Base-by-base conservation (phyloP, 2,113 vertebrate genomes). In the Helogale parvula region DNA sequence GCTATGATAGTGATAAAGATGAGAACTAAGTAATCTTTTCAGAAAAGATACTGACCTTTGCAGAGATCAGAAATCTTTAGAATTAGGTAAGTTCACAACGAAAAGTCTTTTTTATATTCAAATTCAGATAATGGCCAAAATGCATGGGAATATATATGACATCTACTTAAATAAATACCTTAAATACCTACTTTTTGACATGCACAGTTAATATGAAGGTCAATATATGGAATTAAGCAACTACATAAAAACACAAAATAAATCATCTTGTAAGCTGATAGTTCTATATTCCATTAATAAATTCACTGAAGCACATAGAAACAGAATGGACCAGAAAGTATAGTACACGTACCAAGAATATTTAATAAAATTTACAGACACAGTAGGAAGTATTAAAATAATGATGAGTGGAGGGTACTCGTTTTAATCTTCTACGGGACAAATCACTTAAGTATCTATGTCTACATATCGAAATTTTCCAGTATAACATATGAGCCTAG, bases 111-210 rank as follows among this genome's bases (percentile, higher is more conserved):
- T 93, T 74, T 60, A 88, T 16, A 81, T 76, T 31, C 47, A 95
- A 94, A 94, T 86, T 92, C 23, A n/a, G 47, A 71, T 9, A 89
- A 31, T 92, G 27, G 38, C 6, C 16, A 72, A 96, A 97, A 77
- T 65, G 86, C 54, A 72, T 79, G 35, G 33, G 89, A 96, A 94
- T 60, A 85, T 47, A 74, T 5, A 83, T 66, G 72, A 38, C 41
- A 89, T 80, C 50, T 85, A 85, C n/a, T 88, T 57, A 57, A 57
- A 57, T 57, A 57, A 57, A 57, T 57, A 57, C 54, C 57, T 21
- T 86, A 93, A 96, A 96, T 57, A 47, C 27, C 9, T 47, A 81
- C 33, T 45, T 95, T 95, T 66, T 93, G n/a, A 93, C 7, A 92
- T 60, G 21, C 0, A 89, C 33, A 74, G 19, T 66, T 86, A 94